Conservation (phyloP, 2,113 vertebrate species). For the Nestor notabilis region DNA sequence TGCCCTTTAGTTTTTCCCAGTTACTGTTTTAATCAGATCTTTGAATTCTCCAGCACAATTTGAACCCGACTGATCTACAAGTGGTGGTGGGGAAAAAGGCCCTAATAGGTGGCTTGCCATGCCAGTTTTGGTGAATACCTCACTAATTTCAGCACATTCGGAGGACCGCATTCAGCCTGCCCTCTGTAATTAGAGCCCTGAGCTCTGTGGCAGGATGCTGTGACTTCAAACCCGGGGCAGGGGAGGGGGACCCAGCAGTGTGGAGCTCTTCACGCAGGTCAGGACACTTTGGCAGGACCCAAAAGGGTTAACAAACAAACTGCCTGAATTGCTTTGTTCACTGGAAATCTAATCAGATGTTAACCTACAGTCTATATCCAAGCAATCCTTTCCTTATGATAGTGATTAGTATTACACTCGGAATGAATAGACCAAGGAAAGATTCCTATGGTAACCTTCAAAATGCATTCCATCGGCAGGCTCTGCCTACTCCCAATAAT, state of each 20-base stretch:
- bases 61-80: background rate
- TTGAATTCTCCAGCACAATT: background rate
- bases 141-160: background rate
- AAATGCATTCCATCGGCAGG: conserved; percentile 80
- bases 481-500: conserved; percentile 82
- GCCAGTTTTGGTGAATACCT: background rate
- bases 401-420: conserved; percentile 87
- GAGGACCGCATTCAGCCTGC: background rate
- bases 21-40: background rate
- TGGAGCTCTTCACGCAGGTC: background rate
- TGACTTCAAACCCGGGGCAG: background rate
- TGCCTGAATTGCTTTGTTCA: conserved; percentile 72
- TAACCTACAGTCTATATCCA: conserved; percentile 82
- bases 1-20: background rate
- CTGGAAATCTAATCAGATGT: conserved; percentile 75
- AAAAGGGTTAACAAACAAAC: conserved; percentile 81
- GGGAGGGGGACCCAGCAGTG: background rate
- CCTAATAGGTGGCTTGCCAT: background rate
- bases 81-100: no score
- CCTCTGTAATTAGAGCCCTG: background rate
- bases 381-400: conserved; percentile 96
- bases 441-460: conserved; percentile 87
- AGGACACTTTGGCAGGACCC: conserved; percentile 56
- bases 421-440: conserved; percentile 81
- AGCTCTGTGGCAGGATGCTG: background rate